A percentile compares a stretch with the other conserved stretches of the same genome.
Evolutionary conservation across 2,113 vertebrate genomes (phyloP).

Genomic region (Silurus asotus): DNA sequence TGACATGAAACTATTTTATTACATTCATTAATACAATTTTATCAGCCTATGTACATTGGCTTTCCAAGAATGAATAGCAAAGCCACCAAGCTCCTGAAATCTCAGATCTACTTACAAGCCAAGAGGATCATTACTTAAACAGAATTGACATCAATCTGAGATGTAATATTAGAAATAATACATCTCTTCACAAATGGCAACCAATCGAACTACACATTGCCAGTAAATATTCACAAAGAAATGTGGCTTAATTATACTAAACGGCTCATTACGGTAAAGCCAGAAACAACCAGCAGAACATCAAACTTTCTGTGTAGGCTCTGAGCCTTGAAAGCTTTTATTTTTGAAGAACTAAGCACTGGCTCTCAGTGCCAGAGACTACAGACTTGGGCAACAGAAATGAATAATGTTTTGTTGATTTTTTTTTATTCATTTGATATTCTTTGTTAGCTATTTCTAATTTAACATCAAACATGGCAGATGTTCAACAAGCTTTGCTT

Average conservation of each 20-base stretch:
- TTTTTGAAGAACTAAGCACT: not conserved
- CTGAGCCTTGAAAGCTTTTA: not conserved
- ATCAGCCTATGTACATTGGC: not conserved
- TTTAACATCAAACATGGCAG: conserved; percentile 29
- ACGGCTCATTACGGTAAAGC: not conserved
- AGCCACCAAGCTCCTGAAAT: not conserved
- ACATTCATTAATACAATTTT: not conserved
- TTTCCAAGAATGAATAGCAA: not conserved
- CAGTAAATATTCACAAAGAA: not conserved
- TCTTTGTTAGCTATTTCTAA: conserved; percentile 15
- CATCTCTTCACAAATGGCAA: not conserved
- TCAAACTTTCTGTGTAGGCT: not conserved
- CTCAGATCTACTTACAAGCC: not conserved
- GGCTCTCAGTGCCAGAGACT: not conserved
- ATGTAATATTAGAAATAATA: not conserved
- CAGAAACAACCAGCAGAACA: not conserved
- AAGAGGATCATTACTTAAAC: not conserved
- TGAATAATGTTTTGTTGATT: conserved; percentile 8
- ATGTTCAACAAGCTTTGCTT: conserved; percentile 32
- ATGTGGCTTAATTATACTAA: not conserved
- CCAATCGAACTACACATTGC: not conserved
- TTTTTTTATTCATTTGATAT: not conserved
- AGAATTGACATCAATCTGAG: not conserved
- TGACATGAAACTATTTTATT: not conserved
- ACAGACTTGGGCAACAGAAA: not conserved